phyloP scores from a whole-genome alignment of 2,888 invertebrate genomes.

The Cheilosia vulpina region DNA sequence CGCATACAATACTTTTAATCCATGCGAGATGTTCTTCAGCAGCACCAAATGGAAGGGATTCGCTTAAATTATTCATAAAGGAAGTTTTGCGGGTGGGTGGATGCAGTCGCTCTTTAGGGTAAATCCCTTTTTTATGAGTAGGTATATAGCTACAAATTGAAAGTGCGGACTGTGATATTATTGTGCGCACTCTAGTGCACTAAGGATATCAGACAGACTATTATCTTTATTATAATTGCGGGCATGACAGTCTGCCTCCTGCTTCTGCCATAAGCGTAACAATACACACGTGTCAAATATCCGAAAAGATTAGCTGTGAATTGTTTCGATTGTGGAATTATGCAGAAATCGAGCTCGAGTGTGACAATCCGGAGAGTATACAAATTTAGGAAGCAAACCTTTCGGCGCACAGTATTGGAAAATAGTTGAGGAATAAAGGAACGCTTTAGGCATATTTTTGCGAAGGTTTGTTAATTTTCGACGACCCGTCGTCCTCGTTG shows the following conservation, averaged over 20 bases:
- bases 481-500: too few species aligned
- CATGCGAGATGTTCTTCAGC: constrained; percentile 30
- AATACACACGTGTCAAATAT: constrained; percentile 69
- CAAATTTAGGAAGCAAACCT: too few species aligned
- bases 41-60: constrained; percentile 25
- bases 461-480: too few species aligned
- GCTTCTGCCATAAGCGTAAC: constrained; percentile 26
- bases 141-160: constrained; percentile 46
- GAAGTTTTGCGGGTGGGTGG: constrained; percentile 12
- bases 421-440: too few species aligned
- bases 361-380: not conserved
- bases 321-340: constrained; percentile 73
- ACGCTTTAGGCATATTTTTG: too few species aligned
- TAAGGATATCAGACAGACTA: constrained; percentile 6
- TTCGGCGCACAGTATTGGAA: not conserved
- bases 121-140: constrained; percentile 50
- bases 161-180: constrained; percentile 9
- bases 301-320: constrained; percentile 69
- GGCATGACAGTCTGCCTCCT: constrained; percentile 18
- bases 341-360: constrained; percentile 61
- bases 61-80: constrained; percentile 65
- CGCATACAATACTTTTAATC: constrained; percentile 48
- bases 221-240: constrained; percentile 68
- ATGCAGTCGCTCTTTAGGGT: constrained; percentile 30
- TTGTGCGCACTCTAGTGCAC: constrained; percentile 43